Conservation (phyloP, 2,113 vertebrate genomes). For the Lamprotornis superbus region DNA sequence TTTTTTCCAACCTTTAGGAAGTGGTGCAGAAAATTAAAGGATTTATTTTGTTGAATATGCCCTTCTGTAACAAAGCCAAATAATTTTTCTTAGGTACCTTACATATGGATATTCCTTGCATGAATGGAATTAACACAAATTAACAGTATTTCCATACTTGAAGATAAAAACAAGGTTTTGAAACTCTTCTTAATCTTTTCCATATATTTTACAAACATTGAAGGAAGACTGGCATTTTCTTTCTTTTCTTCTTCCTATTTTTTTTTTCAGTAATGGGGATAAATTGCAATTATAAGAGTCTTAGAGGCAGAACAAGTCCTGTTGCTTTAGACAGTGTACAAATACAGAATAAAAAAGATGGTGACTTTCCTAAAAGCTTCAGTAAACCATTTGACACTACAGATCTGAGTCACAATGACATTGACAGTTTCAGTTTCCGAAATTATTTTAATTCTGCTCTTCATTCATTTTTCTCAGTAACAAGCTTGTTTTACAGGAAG, state of each 20-base stretch:
- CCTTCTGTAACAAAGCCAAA: not conserved
- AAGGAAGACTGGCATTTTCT: not conserved
- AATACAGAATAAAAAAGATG: not conserved
- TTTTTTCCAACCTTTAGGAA: conserved; percentile 3
- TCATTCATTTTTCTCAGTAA: not conserved
- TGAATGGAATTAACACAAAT: not conserved
- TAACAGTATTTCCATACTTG: not conserved
- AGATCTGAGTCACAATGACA: not conserved
- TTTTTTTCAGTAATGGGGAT: not conserved
- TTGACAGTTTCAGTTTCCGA: not conserved
- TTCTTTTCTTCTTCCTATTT: not conserved
- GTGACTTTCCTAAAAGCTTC: not conserved
- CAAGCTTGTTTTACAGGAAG: not conserved
- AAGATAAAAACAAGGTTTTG: not conserved
- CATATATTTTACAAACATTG: not conserved
- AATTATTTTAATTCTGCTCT: not conserved
- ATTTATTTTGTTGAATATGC: not conserved
- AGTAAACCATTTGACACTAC: not conserved
- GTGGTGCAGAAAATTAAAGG: not conserved
- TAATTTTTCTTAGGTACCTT: not conserved
- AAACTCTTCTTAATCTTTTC: not conserved
- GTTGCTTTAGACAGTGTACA: not conserved
- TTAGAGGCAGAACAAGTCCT: not conserved
- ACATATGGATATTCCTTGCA: not conserved
- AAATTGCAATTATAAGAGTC: not conserved